Conservation (phyloP, 2,113 vertebrate genomes). For the Natator depressus region DNA sequence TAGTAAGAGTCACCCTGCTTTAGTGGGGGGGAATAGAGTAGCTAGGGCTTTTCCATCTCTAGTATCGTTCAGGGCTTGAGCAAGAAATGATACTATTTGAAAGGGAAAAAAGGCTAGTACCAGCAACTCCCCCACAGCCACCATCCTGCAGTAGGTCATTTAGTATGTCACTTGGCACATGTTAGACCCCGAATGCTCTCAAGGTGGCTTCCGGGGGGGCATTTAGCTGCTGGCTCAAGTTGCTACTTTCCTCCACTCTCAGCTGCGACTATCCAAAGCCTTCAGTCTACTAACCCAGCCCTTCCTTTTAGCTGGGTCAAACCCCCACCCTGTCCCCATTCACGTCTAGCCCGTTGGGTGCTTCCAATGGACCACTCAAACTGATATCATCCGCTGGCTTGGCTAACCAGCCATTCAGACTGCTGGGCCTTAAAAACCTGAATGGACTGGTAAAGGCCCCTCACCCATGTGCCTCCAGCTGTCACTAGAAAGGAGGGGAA, state of each 20-base stretch:
- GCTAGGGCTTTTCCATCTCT: too few relatives aligned
- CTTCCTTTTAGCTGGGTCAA: background rate
- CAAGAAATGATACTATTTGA: too few relatives aligned
- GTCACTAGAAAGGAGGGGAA: accelerated
- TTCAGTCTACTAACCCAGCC: background rate
- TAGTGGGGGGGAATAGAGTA: too few relatives aligned
- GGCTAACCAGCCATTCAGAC: background rate
- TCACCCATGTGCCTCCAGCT: accelerated
- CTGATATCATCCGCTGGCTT: background rate
- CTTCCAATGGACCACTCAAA: background rate
- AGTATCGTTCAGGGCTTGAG: too few relatives aligned
- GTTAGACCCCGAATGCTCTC: accelerated
- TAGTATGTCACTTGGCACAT: accelerated
- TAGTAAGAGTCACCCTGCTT: too few relatives aligned
- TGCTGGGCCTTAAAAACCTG: background rate
- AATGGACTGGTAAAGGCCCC: background rate
- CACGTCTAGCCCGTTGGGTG: accelerated
- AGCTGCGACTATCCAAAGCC: background rate
- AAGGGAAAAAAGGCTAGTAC: too few relatives aligned
- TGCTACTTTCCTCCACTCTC: background rate
- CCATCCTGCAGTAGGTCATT: too few relatives aligned
- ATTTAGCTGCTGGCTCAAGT: background rate
- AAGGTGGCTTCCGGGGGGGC: background rate
- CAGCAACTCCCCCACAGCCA: too few relatives aligned
- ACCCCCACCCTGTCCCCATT: background rate